A percentile compares a stretch with the other conserved stretches of the same genome.
Evolutionary conservation across 2,888 invertebrate species (phyloP).

Genomic region (Calameuta pallipes): DNA sequence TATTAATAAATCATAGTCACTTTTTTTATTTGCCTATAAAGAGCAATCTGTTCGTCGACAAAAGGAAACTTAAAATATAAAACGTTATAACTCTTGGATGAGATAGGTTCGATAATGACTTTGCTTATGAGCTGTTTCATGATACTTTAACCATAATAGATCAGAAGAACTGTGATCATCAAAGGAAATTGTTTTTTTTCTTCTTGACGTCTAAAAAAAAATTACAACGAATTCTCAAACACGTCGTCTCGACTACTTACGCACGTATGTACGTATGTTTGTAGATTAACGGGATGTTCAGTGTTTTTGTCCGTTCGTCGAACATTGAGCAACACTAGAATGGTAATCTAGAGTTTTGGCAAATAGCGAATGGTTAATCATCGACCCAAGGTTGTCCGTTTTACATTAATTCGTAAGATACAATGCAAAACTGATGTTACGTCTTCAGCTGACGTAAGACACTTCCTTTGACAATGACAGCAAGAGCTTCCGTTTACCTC

Average conservation of each 20-base stretch:
- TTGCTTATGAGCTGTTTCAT: not conserved
- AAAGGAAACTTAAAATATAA: not conserved
- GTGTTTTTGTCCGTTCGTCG: not conserved
- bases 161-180: not conserved
- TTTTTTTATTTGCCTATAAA: not conserved
- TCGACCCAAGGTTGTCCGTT: not conserved
- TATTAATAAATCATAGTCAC: not conserved
- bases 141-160: not conserved
- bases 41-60: not conserved
- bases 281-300: not conserved
- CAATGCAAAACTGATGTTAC: not conserved
- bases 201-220: not conserved
- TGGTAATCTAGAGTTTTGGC: not conserved
- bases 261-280: not conserved
- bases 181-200: not conserved
- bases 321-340: not conserved
- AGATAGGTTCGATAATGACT: constrained; percentile 3
- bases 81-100: not conserved
- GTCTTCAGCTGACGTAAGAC: not conserved
- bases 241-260: not conserved
- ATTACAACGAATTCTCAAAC: not conserved
- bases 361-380: not conserved
- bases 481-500: not conserved
- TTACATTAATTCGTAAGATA: not conserved
- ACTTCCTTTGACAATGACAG: not conserved